Base-by-base conservation (phyloP, 2,113 vertebrate genomes). In the Boleophthalmus pectinirostris region DNA sequence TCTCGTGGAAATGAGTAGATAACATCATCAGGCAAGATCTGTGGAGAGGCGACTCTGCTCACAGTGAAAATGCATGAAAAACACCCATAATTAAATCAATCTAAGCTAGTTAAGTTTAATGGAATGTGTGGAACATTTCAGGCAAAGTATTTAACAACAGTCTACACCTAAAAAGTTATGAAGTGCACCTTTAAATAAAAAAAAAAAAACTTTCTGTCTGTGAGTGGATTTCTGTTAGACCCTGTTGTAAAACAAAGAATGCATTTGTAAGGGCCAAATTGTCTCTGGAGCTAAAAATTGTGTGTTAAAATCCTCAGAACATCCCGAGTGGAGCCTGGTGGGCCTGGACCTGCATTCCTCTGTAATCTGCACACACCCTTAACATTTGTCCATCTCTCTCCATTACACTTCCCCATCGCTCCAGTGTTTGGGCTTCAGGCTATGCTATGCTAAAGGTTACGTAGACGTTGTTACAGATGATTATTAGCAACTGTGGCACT, bases 301-400 rank as follows among this genome's bases (percentile, higher is more conserved):
- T 78, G 1, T 0, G 1, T 68, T 25, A 84, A 89, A 86, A 88
- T 86, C 86, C 83, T 90, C 73, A 20, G 20, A 68, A 68, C 73
- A 82, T 74, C 85, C 77, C 11, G 61, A 57, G 29, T 83, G 82
- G 86, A 88, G 86, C 71, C 83, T 43, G 38, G 38, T 43, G 63
- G 85, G 75, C 75, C 78, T 25, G 70, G 81, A 82, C 85, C 53
- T 35, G 77, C 82, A 91, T 91, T 89, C 88, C 84, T 86, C 54
- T 35, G 54, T 89, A 87, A 90, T 88, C 83, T 87, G 60, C 81
- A 86, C 85, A 86, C 86, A 72, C 86, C 85, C 89, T 82, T 70
- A 73, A 81, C 85, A 90, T 88, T 72, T 90, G 87, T 83, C 86
- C 83, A 80, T 74, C 70, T 80, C 79, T 78, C 58, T 47, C 64